Percentiles rank a stretch among this genome's conserved stretches.
Evolutionary conservation across 2,113 vertebrate species (phyloP).

Genomic region (Ictidomys tridecemlineatus): DNA sequence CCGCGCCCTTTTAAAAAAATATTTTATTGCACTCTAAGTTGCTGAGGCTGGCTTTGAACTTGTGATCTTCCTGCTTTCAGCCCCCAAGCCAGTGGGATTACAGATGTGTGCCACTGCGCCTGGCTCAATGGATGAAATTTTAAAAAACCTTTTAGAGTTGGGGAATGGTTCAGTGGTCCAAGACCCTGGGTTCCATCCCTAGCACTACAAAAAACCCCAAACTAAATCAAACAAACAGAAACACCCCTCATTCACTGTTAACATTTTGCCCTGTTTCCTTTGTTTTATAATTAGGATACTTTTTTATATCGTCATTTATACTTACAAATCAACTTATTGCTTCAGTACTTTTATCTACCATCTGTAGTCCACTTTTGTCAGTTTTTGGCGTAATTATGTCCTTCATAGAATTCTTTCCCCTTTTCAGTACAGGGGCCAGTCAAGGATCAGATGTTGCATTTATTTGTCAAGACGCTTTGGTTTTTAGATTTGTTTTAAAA

Average conservation of each 20-base stretch:
- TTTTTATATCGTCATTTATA: background rate
- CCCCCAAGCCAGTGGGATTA: too few species aligned
- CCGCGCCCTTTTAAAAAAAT: too few species aligned
- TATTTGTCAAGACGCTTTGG: background rate
- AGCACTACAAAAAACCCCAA: background rate
- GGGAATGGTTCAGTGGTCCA: background rate
- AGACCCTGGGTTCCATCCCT: background rate
- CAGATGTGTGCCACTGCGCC: too few species aligned
- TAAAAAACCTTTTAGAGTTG: background rate
- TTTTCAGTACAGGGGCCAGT: background rate
- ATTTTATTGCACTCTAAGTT: too few species aligned
- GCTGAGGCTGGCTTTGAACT: too few species aligned
- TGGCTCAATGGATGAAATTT: too few species aligned
- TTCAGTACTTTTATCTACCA: background rate
- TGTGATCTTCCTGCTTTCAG: too few species aligned
- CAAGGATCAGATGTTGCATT: background rate
- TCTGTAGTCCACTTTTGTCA: conserved; percentile 29
- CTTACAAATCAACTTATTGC: background rate
- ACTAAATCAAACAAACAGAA: background rate
- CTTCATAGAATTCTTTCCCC: background rate
- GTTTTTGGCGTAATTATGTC: background rate
- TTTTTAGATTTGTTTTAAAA: background rate
- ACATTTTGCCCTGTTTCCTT: conserved; percentile 14
- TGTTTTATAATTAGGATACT: conserved; percentile 22
- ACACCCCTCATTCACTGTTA: background rate